Evolutionary conservation across 2,888 invertebrate species (phyloP).

Genomic region (Napeogenes sylphis): DNA sequence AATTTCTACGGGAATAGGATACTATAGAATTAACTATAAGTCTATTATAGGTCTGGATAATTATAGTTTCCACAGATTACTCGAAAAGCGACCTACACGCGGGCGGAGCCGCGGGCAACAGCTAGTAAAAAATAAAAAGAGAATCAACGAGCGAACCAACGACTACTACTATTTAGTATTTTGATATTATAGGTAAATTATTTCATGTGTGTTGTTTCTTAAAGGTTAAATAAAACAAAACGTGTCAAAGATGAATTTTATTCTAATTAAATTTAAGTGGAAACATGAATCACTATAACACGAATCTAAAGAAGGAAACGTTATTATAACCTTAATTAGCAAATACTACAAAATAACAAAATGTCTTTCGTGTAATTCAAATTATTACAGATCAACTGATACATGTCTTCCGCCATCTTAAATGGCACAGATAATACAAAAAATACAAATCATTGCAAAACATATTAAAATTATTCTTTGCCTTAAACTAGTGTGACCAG

Average conservation of each 20-base stretch:
- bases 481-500: slow-evolving; percentile 19
- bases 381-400: slow-evolving; percentile 35
- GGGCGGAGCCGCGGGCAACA: too few relatives aligned
- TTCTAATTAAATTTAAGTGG: slow-evolving; percentile 77
- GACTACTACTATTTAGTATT: too few relatives aligned
- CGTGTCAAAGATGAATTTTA: slow-evolving; percentile 72
- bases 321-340: slow-evolving; percentile 75
- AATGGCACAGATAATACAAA: slow-evolving; percentile 19
- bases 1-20: too few relatives aligned
- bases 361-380: slow-evolving; percentile 68
- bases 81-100: too few relatives aligned
- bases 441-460: slow-evolving; percentile 10
- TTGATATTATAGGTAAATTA: too few relatives aligned
- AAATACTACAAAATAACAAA: slow-evolving; percentile 74
- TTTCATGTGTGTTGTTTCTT: too few relatives aligned
- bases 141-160: too few relatives aligned
- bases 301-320: slow-evolving; percentile 77
- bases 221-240: slow-evolving; percentile 48
- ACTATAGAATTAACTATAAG: too few relatives aligned
- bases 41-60: too few relatives aligned
- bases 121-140: too few relatives aligned
- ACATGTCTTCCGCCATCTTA: slow-evolving; percentile 14
- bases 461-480: slow-evolving; percentile 1
- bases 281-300: slow-evolving; percentile 78
- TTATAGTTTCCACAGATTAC: too few relatives aligned